Evolutionary conservation across 2,113 vertebrate genomes (phyloP), one percentile per base, ranked within the genome.

Genomic region (Jacana jacana): DNA sequence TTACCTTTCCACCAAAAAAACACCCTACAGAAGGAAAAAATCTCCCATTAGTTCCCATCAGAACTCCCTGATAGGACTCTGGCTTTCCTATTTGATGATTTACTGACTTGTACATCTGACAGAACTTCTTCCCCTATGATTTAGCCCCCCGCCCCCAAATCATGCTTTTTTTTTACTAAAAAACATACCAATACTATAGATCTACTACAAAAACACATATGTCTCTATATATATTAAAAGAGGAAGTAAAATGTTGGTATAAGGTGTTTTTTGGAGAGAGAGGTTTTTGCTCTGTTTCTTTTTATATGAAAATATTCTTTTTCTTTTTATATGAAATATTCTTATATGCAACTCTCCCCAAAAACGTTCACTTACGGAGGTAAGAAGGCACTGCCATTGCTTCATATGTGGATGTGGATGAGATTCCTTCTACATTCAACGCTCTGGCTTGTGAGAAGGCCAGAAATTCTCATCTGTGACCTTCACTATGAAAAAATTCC

Each of bases 261-360:
- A 44, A 54, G 16, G 37, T 20, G 3, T 27, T 49, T 64, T 85
- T 91, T 39, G 4, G 64, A 49, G 27, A 35, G 23, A 39, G 11
- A 39, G 28, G 2, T 69, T 63, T 84, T 51, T 39, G 3, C 39
- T 51, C 5, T 16, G 10, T 37, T 11, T 66, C 24, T 65, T 68
- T 48, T 54, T 28, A 10, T 54, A 42, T 19, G 5, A 78, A 83
- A 78, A 75, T 17, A 82, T n/a, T 75, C 13, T 63, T 23, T 37
- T 11, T 66, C 24, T 65, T 68, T 48, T 54, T 28, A 10, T 54
- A 42, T 19, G 5, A 78, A 83, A 78, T 17, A 82, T n/a, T 75
- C 13, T 63, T 23, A 17, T 22, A 23, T 2, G 10, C 2, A 46
- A 7, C 58, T 70, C n/a, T 70, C 28, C 2, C 5, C 0, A 13